Conservation (phyloP, 2,797 vertebrate genomes). For the Diplodus puntazzo region DNA sequence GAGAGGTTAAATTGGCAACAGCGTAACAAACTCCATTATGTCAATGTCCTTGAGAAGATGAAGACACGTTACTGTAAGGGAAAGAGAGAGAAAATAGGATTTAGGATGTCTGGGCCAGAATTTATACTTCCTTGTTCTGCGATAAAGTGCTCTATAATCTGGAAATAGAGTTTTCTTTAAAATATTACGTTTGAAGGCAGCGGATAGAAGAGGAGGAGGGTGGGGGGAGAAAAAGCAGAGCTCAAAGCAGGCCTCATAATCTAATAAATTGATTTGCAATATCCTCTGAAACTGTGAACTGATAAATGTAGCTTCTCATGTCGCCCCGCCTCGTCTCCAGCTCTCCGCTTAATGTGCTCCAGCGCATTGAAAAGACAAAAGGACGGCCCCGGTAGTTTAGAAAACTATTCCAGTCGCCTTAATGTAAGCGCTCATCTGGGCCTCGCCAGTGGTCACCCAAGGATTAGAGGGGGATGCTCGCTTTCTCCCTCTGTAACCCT, state of each 20-base stretch:
- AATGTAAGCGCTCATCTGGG: conserved; percentile 74
- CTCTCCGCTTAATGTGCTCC: conserved; percentile 72
- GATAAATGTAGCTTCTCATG: conserved; percentile 82
- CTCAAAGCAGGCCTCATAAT: conserved; percentile 87
- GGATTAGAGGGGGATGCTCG: conserved; percentile 75
- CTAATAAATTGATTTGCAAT: conserved; percentile 90
- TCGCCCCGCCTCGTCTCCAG: conserved; percentile 73
- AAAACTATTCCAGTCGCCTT: conserved; percentile 73
- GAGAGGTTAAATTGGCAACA: conserved; percentile 59
- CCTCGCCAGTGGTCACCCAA: conserved; percentile 77
- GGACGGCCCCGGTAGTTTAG: conserved; percentile 62
- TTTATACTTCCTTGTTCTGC: conserved; percentile 82
- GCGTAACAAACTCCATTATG: conserved; percentile 69
- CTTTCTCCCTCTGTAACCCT: conserved; percentile 56
- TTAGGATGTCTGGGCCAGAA: conserved; percentile 82
- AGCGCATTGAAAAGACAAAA: conserved; percentile 72
- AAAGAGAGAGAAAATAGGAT: conserved; percentile 82
- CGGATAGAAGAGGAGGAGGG: conserved; percentile 29
- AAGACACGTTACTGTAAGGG: conserved; percentile 75
- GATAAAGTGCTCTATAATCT: conserved; percentile 84
- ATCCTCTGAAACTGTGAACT: conserved; percentile 87
- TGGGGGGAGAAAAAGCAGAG: conserved; percentile 67
- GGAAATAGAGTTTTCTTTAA: conserved; percentile 83
- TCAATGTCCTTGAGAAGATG: conserved; percentile 82
- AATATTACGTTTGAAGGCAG: conserved; percentile 81